Evolutionary conservation across 2,888 invertebrate species (phyloP).

Genomic region (Hydraecia micacea): DNA sequence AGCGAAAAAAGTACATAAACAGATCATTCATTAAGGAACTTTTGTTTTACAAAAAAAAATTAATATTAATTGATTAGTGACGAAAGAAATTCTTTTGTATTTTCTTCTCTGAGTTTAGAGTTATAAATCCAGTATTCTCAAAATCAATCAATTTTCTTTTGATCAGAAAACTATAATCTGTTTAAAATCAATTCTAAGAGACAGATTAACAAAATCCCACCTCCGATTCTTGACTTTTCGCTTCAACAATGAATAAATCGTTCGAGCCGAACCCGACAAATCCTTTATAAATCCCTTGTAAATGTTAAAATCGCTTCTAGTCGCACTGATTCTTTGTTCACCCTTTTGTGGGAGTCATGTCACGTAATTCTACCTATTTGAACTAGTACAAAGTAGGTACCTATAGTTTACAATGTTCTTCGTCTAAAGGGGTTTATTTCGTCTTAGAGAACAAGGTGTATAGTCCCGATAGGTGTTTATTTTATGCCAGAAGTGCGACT

Average conservation of each 20-base stretch:
- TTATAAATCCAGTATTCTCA: neutral
- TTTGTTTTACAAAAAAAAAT: neutral
- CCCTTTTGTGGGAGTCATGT: conserved; percentile 62
- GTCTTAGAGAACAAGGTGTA: conserved; percentile 57
- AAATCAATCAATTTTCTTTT: neutral
- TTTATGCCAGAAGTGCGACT: conserved; percentile 20
- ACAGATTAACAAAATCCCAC: conserved; percentile 35
- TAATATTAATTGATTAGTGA: neutral
- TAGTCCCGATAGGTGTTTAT: conserved; percentile 43
- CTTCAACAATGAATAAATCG: conserved; percentile 55
- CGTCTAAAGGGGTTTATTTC: conserved; percentile 66
- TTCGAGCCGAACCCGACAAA: conserved; percentile 33
- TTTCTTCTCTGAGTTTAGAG: neutral
- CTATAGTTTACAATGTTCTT: conserved; percentile 68
- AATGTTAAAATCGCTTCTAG: conserved; percentile 53
- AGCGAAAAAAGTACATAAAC: too few relatives aligned
- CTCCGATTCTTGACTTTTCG: conserved; percentile 29
- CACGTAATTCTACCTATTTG: conserved; percentile 75
- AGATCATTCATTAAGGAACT: neutral
- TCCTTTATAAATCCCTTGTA: conserved; percentile 50
- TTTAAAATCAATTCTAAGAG: conserved; percentile 6
- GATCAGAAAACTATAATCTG: conserved; percentile 14
- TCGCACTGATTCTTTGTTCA: conserved; percentile 47
- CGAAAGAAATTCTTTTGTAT: neutral
- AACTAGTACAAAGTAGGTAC: conserved; percentile 71